These are phyloP conservation scores for Coreius guichenoti DNA, from an alignment of 2,797 vertebrate species.

Conservation along the genomic window DNA sequence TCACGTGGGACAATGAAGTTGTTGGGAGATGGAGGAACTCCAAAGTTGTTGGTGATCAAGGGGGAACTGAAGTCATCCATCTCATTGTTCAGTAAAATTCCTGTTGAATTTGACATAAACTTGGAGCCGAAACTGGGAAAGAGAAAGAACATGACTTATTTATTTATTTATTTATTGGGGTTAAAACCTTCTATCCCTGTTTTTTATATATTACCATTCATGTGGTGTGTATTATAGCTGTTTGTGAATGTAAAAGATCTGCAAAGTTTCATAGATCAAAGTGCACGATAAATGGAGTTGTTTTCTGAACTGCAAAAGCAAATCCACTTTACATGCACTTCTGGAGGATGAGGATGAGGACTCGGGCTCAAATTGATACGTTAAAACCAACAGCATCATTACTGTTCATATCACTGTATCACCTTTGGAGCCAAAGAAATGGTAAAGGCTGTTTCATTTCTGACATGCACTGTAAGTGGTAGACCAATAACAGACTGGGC, in stretches of 20 bases:
- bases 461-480: too few species aligned
- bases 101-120: constrained; percentile 83
- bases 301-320: too few species aligned
- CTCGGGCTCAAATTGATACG: too few species aligned
- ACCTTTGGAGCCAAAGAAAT: too few species aligned
- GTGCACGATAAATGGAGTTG: not conserved
- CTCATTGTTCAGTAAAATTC: constrained; percentile 92
- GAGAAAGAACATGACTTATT: not conserved
- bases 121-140: constrained; percentile 90
- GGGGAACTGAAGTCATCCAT: constrained; percentile 99
- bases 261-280: not conserved
- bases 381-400: too few species aligned
- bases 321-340: too few species aligned
- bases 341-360: too few species aligned
- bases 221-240: not conserved
- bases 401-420: too few species aligned
- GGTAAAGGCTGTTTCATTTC: too few species aligned
- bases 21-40: constrained; percentile 87
- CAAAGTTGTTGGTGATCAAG: constrained; percentile 84
- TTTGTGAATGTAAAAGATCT: not conserved
- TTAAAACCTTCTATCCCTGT: not conserved
- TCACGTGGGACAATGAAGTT: constrained; percentile 94
- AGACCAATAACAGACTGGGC: too few species aligned
- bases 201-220: not conserved
- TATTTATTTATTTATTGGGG: not conserved